These are phyloP conservation scores for Penaeus chinensis DNA, from an alignment of 1,140 invertebrate species.

Conservation along the genomic window DNA sequence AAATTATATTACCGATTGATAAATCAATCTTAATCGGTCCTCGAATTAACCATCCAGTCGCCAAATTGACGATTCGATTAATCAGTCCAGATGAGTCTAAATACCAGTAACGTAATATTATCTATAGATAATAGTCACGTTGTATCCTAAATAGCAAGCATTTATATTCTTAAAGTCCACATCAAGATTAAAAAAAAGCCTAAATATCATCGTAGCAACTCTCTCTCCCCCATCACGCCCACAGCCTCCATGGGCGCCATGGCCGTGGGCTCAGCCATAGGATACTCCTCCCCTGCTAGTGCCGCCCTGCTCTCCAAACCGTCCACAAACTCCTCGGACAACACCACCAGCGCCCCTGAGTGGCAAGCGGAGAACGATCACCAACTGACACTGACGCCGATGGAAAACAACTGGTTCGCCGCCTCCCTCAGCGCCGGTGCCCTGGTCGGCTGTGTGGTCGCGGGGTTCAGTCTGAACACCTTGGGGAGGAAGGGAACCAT, in stretches of 20 bases:
- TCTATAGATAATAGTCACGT: no score
- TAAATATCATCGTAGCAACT: no score
- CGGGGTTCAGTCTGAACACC: constrained; percentile 81
- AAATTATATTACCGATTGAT: no score
- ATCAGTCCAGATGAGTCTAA: no score
- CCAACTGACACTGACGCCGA: constrained; percentile 13
- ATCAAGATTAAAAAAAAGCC: no score
- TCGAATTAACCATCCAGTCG: no score
- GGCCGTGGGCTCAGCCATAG: constrained; percentile 25
- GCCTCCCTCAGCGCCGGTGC: constrained; percentile 66
- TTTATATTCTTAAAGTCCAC: no score
- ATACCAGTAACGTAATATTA: no score
- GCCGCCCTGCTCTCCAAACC: neutral
- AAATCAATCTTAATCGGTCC: no score
- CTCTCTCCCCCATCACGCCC: no score
- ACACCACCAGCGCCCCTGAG: neutral
- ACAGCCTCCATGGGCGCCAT: constrained; percentile 22
- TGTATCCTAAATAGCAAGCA: no score
- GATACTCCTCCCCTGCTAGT: constrained; percentile 25
- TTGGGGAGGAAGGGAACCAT: constrained; percentile 86
- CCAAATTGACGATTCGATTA: no score
- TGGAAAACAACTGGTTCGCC: constrained; percentile 29
- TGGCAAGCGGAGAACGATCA: constrained; percentile 3
- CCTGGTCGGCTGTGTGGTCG: constrained; percentile 78
- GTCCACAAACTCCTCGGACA: neutral